Evolutionary conservation across 2,797 vertebrate genomes (phyloP), one percentile per base, ranked within the genome.

Genomic region (Helostoma temminkii): DNA sequence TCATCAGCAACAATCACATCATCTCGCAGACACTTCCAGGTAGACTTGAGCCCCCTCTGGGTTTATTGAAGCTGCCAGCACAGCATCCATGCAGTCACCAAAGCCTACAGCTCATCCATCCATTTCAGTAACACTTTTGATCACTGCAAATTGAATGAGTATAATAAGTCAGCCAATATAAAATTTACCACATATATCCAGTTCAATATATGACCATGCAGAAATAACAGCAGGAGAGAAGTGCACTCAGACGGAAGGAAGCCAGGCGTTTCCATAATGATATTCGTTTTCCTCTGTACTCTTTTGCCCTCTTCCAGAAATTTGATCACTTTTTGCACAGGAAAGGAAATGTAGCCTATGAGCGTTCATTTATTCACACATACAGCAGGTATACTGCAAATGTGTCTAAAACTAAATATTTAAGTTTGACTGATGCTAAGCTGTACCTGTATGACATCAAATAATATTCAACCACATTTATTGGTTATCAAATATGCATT

Each of bases 91-190:
- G 72, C 74, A 81, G 87, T 56, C 77, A 87, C 80, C 64, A 26
- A 54, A 66, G 57, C 76, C 80, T 80, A 60, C 57, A 74, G 78
- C 69, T 58, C 49, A 28, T 72, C 77, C 83, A 83, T 86, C 87
- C 79, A 74, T 91, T 90, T 91, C 89, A 88, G 87, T 68, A 88
- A 84, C 82, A 86, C 88, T 84, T 90, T 84, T 93, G 88, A 93
- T 93, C 88, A 82, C 76, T 79, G 77, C 79, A 93, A 90, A 93
- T 91, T 89, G 81, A 93, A 92, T 91, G 90, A 93, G 84, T 74
- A 88, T 88, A 94, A 93, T 90, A 88, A 89, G 87, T 61, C 63
- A 81, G 85, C 91, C 88, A 79, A 92, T 93, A 90, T 89, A 87
- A 93, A 91, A 94, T 91, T 83, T 85, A 89, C 65, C 74, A 80